phyloP scores from a whole-genome alignment of 2,113 vertebrate species.

The Vireo altiloquus region DNA sequence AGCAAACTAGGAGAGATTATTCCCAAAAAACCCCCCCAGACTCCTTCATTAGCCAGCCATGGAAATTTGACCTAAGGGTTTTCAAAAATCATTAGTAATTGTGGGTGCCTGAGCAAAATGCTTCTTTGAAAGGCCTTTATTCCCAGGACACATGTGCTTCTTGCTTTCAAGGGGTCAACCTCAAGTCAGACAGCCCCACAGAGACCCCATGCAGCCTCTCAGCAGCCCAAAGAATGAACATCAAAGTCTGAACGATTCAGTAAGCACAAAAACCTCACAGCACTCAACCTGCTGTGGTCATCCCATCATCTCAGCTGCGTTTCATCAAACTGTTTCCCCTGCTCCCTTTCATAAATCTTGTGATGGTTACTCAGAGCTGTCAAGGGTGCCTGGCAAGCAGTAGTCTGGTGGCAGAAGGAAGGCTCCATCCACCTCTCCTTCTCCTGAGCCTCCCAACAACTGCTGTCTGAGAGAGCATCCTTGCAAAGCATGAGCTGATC shows the following conservation, averaged over 20 bases:
- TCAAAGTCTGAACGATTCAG: neutral
- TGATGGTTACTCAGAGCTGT: neutral
- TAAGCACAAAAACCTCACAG: neutral
- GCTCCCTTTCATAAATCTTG: neutral
- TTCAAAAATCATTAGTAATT: neutral
- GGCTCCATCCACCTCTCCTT: neutral
- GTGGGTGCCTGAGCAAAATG: neutral
- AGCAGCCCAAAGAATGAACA: neutral
- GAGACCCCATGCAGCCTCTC: neutral
- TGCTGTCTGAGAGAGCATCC: neutral
- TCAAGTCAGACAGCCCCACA: neutral
- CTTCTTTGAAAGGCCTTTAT: neutral
- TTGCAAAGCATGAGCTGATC: neutral
- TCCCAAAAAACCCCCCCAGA: fast-evolving
- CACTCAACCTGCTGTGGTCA: neutral
- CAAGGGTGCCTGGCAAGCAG: fast-evolving
- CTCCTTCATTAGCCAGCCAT: neutral
- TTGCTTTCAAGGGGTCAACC: neutral
- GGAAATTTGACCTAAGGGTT: neutral
- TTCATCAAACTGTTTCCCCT: neutral
- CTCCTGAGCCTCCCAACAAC: neutral
- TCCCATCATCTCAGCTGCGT: neutral
- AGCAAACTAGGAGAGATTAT: neutral
- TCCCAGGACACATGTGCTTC: neutral
- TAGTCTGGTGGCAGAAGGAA: neutral